These are phyloP conservation scores for Pelobates cultripes DNA, from an alignment of 2,797 vertebrate species.

Conservation along the genomic window DNA sequence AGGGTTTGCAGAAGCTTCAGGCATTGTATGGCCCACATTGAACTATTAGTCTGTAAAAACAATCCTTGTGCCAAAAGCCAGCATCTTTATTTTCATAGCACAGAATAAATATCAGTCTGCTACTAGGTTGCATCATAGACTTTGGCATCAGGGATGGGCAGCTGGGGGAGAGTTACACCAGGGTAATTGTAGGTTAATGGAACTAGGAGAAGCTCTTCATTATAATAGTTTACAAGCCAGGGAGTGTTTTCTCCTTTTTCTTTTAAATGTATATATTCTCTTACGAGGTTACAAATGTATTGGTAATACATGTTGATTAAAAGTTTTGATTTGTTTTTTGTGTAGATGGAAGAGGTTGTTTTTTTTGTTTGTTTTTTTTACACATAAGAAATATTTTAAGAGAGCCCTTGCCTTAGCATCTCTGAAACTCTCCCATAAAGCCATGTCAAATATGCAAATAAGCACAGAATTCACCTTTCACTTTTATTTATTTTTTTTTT, in stretches of 20 bases:
- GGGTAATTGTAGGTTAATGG: slow-evolving; percentile 12
- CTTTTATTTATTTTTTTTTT: no score
- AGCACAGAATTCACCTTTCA: no score
- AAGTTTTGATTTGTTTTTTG: no score
- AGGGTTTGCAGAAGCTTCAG: background rate
- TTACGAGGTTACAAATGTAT: no score
- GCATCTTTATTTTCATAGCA: background rate
- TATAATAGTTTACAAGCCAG: slow-evolving; percentile 5
- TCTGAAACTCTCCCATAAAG: no score
- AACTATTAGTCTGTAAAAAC: background rate
- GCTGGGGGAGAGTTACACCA: background rate
- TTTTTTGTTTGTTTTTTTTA: no score
- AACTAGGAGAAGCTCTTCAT: background rate
- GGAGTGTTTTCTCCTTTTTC: background rate
- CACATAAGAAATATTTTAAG: no score
- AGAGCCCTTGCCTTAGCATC: no score
- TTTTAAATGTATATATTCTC: background rate
- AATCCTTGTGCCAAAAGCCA: background rate
- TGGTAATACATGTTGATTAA: no score
- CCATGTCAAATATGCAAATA: no score
- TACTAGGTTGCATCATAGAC: background rate
- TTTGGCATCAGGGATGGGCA: background rate
- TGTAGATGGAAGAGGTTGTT: no score
- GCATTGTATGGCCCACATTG: background rate
- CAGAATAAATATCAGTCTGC: background rate